A percentile compares a stretch with the other conserved stretches of the same genome.
phyloP scores from a whole-genome alignment of 2,888 invertebrate genomes.

The Macroteleia sp. region DNA sequence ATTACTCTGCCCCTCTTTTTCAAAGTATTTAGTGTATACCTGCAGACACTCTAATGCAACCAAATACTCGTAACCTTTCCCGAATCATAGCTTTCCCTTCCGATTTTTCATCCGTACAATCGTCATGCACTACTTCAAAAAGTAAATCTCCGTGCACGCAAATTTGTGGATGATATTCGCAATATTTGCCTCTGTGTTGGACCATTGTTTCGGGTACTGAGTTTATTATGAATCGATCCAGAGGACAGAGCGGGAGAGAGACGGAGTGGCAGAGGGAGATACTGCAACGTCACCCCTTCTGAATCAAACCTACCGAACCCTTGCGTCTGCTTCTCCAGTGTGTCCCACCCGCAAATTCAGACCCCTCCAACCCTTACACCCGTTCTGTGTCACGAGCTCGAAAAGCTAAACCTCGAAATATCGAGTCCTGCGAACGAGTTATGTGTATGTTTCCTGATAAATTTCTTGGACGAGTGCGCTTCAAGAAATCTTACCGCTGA shows the following conservation, averaged over 20 bases:
- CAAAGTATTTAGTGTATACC: slow-evolving; percentile 70
- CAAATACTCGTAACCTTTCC: slow-evolving; percentile 70
- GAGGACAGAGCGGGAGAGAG: slow-evolving; percentile 71
- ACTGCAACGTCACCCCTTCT: slow-evolving; percentile 79
- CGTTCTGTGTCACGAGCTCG: slow-evolving; percentile 68
- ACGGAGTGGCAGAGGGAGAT: slow-evolving; percentile 74
- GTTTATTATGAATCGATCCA: slow-evolving; percentile 82
- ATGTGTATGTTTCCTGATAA: slow-evolving; percentile 56
- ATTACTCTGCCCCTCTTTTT: no score
- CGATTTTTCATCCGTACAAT: slow-evolving; percentile 60
- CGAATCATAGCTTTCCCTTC: slow-evolving; percentile 59
- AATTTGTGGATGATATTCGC: slow-evolving; percentile 81
- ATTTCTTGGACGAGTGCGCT: slow-evolving; percentile 60
- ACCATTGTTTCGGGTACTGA: slow-evolving; percentile 79
- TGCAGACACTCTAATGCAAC: slow-evolving; percentile 75
- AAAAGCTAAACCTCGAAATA: slow-evolving; percentile 72
- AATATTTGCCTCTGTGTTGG: slow-evolving; percentile 77
- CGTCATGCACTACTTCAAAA: slow-evolving; percentile 70
- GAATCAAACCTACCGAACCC: slow-evolving; percentile 75
- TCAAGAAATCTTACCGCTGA: slow-evolving; percentile 52
- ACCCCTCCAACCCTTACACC: slow-evolving; percentile 51
- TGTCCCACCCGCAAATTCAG: slow-evolving; percentile 69
- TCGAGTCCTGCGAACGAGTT: slow-evolving; percentile 56
- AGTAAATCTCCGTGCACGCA: slow-evolving; percentile 75
- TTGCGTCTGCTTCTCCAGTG: slow-evolving; percentile 67